Percentiles rank a stretch among this genome's conserved stretches.
These are phyloP conservation scores for Macrophya alboannulata DNA, from an alignment of 2,888 invertebrate species.

Conservation along the genomic window DNA sequence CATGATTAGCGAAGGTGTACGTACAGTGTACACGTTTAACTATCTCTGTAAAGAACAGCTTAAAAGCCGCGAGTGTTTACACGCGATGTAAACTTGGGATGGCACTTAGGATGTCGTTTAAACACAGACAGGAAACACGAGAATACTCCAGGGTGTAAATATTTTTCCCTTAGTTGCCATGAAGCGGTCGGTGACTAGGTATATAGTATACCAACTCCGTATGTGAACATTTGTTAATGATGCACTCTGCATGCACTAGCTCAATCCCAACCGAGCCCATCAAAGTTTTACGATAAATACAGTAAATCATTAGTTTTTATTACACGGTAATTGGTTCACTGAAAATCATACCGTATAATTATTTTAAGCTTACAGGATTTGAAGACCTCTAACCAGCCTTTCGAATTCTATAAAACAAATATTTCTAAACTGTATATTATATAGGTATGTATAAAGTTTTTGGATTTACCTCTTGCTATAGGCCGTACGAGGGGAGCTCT, in stretches of 20 bases:
- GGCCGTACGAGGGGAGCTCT: constrained; percentile 73
- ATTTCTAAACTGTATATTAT: not conserved
- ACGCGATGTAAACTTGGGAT: constrained; percentile 72
- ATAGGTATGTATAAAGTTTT: not conserved
- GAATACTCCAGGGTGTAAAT: constrained; percentile 77
- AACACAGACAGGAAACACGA: constrained; percentile 78
- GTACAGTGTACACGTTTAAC: not conserved
- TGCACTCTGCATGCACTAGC: constrained; percentile 55
- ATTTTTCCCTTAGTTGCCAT: constrained; percentile 76
- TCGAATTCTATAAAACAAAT: not conserved
- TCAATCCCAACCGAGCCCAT: constrained; percentile 13
- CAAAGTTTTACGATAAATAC: constrained; percentile 2
- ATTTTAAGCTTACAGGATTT: not conserved
- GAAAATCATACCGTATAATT: not conserved
- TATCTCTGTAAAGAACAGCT: constrained; percentile 1
- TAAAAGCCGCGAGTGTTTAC: constrained; percentile 71
- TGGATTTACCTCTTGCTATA: constrained; percentile 70
- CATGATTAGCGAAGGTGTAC: not conserved
- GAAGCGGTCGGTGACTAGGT: constrained; percentile 58
- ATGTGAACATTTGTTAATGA: constrained; percentile 74
- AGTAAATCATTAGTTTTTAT: constrained; percentile 37
- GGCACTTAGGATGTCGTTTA: constrained; percentile 79
- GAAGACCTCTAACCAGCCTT: not conserved
- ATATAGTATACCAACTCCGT: constrained; percentile 62
- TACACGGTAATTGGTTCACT: constrained; percentile 18